Conservation (phyloP, 1,140 invertebrate genomes). For the Vollenhovia emeryi region DNA sequence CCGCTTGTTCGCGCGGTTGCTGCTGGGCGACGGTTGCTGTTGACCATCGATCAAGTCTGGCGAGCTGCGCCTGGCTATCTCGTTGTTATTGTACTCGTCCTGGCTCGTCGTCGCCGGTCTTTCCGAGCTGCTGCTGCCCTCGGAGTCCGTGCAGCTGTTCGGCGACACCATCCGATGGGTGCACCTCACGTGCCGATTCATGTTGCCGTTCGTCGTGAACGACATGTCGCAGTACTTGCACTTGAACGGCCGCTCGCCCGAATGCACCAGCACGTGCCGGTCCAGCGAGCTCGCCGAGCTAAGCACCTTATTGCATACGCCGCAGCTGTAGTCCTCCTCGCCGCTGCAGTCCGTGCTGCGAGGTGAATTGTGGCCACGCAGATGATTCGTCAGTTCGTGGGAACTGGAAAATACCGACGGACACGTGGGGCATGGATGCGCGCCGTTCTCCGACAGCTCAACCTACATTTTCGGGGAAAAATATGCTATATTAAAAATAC, state of each 20-base stretch:
- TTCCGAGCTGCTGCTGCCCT: slow-evolving; percentile 84
- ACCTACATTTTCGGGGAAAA: slow-evolving; percentile 53
- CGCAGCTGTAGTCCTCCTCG: slow-evolving; percentile 82
- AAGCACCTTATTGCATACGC: slow-evolving; percentile 86
- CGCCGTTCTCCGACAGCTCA: slow-evolving; percentile 70
- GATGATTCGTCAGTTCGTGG: slow-evolving; percentile 87
- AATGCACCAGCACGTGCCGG: slow-evolving; percentile 91
- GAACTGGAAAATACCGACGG: slow-evolving; percentile 83
- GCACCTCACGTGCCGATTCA: slow-evolving; percentile 93
- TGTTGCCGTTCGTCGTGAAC: slow-evolving; percentile 95
- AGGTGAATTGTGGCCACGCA: slow-evolving; percentile 86
- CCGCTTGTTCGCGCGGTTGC: slow-evolving; percentile 66
- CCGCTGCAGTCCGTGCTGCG: slow-evolving; percentile 78
- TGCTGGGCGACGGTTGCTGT: slow-evolving; percentile 14
- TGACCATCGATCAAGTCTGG: slow-evolving; percentile 66
- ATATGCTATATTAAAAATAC: not conserved
- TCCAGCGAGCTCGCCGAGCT: slow-evolving; percentile 92
- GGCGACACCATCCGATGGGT: slow-evolving; percentile 83
- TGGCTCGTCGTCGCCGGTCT: slow-evolving; percentile 82
- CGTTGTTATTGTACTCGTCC: slow-evolving; percentile 83
- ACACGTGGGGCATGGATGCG: slow-evolving; percentile 86
- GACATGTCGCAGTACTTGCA: slow-evolving; percentile 92
- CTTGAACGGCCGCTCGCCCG: slow-evolving; percentile 91
- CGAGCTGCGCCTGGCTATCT: slow-evolving; percentile 81
- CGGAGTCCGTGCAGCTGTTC: slow-evolving; percentile 79